These are phyloP conservation scores for Notocelia uddmanniana DNA, from an alignment of 2,888 invertebrate species.

Conservation along the genomic window DNA sequence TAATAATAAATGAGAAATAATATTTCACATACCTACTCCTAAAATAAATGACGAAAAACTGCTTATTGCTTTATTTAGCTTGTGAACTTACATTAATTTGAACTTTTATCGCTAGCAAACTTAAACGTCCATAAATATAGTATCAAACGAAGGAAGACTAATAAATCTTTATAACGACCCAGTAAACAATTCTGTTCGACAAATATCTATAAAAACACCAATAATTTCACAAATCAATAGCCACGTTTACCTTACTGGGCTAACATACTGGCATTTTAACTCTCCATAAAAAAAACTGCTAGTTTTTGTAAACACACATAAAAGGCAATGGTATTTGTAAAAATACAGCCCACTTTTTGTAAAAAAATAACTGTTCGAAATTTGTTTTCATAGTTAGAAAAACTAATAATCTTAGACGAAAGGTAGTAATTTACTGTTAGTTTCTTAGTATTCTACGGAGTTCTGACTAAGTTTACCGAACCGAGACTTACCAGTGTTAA, in stretches of 20 bases:
- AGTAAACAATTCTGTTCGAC: constrained; percentile 12
- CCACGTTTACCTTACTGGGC: neutral
- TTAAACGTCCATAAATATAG: constrained; percentile 10
- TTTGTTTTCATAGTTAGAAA: neutral
- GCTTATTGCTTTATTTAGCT: too few relatives aligned
- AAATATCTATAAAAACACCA: constrained; percentile 23
- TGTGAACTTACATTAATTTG: too few relatives aligned
- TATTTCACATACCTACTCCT: too few relatives aligned
- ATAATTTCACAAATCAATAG: constrained; percentile 29
- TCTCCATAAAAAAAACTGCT: neutral
- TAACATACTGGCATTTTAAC: constrained; percentile 3
- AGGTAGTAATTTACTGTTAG: constrained; percentile 33
- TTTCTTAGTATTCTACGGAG: constrained; percentile 23
- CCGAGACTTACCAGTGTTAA: constrained; percentile 70
- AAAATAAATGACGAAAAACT: too few relatives aligned
- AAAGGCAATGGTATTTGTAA: neutral
- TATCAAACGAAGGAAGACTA: constrained; percentile 5
- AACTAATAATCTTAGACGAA: constrained; percentile 5
- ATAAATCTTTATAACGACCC: constrained; percentile 24
- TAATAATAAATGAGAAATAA: too few relatives aligned
- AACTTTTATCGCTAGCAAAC: neutral
- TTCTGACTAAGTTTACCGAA: constrained; percentile 49
- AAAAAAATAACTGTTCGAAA: neutral
- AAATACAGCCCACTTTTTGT: neutral
- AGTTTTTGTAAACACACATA: neutral